Base-by-base conservation (phyloP, 2,888 invertebrate genomes). In the Scelioninae gen. 1 region DNA sequence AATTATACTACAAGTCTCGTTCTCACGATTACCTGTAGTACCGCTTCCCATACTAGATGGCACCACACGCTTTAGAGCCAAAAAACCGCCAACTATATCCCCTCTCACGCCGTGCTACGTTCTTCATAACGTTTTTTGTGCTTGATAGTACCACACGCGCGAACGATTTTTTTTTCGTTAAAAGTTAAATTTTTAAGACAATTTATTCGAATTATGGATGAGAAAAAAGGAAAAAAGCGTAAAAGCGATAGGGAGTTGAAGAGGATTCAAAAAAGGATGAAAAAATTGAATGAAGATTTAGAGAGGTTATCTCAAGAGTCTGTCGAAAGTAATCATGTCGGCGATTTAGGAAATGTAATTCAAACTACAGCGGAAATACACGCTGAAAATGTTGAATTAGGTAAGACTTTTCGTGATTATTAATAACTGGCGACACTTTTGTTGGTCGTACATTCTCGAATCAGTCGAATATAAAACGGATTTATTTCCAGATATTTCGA, bases 61-160 rank as follows among this genome's bases (percentile, higher is more conserved):
- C 58, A 23, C 58, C 58, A 58, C 58, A 40, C 16, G 31, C 16
- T 40, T 15, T 40, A 58, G 43, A 58, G 23, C 16, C 15, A 13
- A 32, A 56, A 56, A 29, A 0, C 11, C 4, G 5, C 13, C 15
- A 51, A 23, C 9, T 1, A 23, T 9, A 7, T n/a, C 13, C 7
- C 56, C 34, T 8, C 10, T 23, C 31, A n/a, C 53, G 2, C 38
- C 56, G 34, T 9, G 34, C 0, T 7, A 34, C 34, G 5, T 16
- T 8, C 58, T 43, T 58, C 58, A 58, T 58, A 58, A 58, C 58
- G 58, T 58, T 58, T 38, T 58, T 58, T 58, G 58, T 58, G 40
- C 58, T 58, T 16, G 58, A 40, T 40, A 6, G n/a, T 31, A n/a
- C 58, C 23, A 58, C 58, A 58, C 11, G 23, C 31, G 5, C 7